phyloP scores from a whole-genome alignment of 2,113 vertebrate genomes.

The Tympanuchus pallidicinctus region DNA sequence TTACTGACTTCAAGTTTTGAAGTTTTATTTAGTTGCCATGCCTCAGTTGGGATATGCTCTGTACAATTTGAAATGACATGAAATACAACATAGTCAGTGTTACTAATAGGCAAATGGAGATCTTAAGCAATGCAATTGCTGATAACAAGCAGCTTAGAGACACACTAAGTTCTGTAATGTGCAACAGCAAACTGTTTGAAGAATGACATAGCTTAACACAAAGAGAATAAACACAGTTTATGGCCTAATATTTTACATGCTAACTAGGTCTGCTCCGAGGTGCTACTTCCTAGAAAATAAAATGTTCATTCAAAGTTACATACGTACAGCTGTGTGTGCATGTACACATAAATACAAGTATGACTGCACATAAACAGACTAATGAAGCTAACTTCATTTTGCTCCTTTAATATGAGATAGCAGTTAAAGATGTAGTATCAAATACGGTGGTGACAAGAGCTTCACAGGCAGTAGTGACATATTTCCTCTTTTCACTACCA shows the following conservation, averaged over 20 bases:
- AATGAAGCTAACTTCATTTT: background rate
- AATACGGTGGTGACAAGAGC: background rate
- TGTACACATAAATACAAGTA: background rate
- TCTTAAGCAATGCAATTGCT: constrained; percentile 20
- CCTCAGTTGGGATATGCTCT: constrained; percentile 24
- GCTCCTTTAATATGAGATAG: background rate
- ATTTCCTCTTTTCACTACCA: background rate
- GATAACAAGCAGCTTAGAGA: constrained; percentile 24
- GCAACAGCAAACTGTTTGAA: background rate
- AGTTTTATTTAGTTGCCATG: constrained; percentile 62
- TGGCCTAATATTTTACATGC: background rate
- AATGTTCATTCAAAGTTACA: accelerated
- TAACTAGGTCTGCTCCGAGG: background rate
- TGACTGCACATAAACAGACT: accelerated
- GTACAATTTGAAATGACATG: constrained; percentile 46
- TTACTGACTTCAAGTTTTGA: constrained; percentile 40
- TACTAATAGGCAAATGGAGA: constrained; percentile 10
- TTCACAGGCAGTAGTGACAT: background rate
- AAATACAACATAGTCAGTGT: constrained; percentile 13
- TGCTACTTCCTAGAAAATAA: background rate
- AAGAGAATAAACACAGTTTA: background rate
- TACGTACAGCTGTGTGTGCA: background rate
- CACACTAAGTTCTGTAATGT: constrained; percentile 11
- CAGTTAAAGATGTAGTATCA: background rate
- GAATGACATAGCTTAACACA: background rate